phyloP scores from a whole-genome alignment of 2,113 vertebrate genomes.

The Bothrops jararaca region DNA sequence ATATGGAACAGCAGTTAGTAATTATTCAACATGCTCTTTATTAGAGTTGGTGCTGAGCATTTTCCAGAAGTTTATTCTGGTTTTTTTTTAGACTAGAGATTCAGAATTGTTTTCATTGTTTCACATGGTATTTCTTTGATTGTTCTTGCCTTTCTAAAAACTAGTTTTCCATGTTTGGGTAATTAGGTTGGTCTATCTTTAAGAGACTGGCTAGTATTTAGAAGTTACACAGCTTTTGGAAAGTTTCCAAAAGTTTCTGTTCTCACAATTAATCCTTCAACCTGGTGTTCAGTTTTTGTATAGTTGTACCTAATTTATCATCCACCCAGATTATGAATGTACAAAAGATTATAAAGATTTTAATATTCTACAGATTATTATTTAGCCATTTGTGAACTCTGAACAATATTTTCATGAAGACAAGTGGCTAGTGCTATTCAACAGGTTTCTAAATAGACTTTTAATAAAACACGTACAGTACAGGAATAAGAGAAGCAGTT shows the following conservation, averaged over 20 bases:
- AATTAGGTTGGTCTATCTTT: not conserved
- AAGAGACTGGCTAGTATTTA: not conserved
- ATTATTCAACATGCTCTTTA: not conserved
- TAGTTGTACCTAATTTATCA: not conserved
- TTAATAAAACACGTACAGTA: not conserved
- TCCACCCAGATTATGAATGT: not conserved
- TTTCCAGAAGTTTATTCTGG: not conserved
- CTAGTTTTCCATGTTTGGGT: not conserved
- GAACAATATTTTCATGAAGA: not conserved
- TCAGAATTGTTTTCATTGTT: not conserved
- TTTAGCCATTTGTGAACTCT: not conserved
- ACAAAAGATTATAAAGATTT: not conserved
- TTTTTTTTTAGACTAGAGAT: not conserved
- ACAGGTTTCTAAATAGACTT: not conserved
- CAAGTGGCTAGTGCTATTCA: constrained; percentile 24
- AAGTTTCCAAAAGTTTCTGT: not conserved
- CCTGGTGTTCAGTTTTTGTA: not conserved
- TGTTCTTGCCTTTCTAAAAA: not conserved
- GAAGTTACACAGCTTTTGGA: not conserved
- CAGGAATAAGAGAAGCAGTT: not conserved
- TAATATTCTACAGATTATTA: not conserved
- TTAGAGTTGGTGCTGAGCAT: not conserved
- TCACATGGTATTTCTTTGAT: not conserved
- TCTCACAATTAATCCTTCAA: not conserved
- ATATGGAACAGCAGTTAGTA: not conserved